These are phyloP conservation scores for Acanthopagrus latus DNA, from an alignment of 2,797 vertebrate species.

Conservation along the genomic window DNA sequence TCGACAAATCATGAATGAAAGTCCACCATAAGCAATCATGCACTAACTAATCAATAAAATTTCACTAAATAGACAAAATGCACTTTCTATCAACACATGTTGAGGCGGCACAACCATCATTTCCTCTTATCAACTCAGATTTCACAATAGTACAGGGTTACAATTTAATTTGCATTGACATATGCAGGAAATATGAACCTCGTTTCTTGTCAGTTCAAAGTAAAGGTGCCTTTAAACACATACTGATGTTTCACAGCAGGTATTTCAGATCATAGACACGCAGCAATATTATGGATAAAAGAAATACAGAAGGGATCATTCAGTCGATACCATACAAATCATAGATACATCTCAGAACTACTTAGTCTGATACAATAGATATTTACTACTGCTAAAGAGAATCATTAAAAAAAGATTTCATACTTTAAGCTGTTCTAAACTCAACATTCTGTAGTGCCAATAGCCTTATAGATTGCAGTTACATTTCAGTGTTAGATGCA, in stretches of 20 bases:
- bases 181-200: not conserved
- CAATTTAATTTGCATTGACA: conserved; percentile 2
- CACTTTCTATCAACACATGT: conserved; percentile 2
- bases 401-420: not conserved
- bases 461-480: not conserved
- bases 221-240: not conserved
- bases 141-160: conserved; percentile 4
- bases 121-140: conserved; percentile 8
- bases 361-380: not conserved
- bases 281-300: not conserved
- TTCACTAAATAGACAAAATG: conserved; percentile 17
- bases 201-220: conserved; percentile 14
- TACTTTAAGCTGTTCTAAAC: not conserved
- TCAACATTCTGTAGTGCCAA: not conserved
- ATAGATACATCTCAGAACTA: not conserved
- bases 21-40: conserved; percentile 37
- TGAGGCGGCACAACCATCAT: not conserved
- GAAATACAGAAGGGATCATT: not conserved
- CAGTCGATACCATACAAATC: not conserved
- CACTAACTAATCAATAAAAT: conserved; percentile 16
- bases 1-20: conserved; percentile 38
- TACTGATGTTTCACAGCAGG: not conserved
- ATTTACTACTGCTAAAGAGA: not conserved
- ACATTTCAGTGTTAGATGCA: not conserved
- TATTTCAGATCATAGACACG: conserved; percentile 12